phyloP scores from a whole-genome alignment of 1,140 invertebrate genomes.

The Ooceraea biroi region DNA sequence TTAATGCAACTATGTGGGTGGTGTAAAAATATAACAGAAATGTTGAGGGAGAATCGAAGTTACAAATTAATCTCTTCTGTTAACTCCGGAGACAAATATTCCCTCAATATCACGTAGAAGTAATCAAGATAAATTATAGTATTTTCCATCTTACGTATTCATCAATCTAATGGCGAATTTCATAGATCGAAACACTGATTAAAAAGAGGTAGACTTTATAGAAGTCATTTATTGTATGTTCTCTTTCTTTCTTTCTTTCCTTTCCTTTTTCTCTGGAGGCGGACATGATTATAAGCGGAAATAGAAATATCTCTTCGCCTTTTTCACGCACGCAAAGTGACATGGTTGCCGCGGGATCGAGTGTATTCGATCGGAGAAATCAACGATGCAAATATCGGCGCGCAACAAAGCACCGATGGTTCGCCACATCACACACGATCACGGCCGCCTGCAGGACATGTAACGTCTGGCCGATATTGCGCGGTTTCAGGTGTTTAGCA shows the following conservation, averaged over 20 bases:
- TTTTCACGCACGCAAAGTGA: constrained; percentile 42
- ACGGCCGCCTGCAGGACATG: constrained; percentile 72
- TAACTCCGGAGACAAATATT: not conserved
- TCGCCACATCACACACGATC: constrained; percentile 81
- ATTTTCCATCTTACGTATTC: not conserved
- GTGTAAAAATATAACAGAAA: not conserved
- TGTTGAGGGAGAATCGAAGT: not conserved
- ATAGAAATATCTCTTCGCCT: not conserved
- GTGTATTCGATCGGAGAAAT: constrained; percentile 74
- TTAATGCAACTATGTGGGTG: not conserved
- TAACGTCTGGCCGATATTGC: constrained; percentile 80
- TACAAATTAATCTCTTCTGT: not conserved
- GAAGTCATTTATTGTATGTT: not conserved
- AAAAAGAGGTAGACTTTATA: not conserved
- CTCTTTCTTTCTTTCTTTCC: constrained; percentile 47
- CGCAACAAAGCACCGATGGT: constrained; percentile 77
- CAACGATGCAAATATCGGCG: constrained; percentile 79
- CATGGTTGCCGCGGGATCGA: constrained; percentile 12
- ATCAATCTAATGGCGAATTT: not conserved
- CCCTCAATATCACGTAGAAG: not conserved
- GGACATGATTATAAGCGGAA: not conserved
- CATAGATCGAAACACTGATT: not conserved
- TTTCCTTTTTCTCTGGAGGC: constrained; percentile 44
- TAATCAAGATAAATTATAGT: not conserved
- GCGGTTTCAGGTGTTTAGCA: constrained; percentile 82